Evolutionary conservation across 2,113 vertebrate genomes (phyloP).

Genomic region (Chauna torquata): DNA sequence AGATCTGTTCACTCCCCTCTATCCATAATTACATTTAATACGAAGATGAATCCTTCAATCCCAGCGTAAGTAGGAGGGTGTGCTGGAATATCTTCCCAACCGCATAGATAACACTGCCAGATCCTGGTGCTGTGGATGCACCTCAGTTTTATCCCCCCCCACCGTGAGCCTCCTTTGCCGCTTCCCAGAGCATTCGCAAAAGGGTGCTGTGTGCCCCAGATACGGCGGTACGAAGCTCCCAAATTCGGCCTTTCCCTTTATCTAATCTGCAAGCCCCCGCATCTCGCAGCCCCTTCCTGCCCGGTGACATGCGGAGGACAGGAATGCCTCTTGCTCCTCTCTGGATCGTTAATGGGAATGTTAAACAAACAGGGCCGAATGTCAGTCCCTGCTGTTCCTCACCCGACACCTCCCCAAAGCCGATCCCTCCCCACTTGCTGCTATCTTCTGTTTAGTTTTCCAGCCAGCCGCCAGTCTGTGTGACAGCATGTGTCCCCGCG

Average conservation of each 20-base stretch:
- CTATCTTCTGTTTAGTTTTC: constrained; percentile 57
- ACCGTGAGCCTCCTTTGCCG: rapidly evolving
- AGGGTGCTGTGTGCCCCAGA: background rate
- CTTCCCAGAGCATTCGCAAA: background rate
- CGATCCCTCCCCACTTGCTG: background rate
- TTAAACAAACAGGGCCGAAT: constrained; percentile 57
- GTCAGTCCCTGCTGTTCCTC: constrained; percentile 61
- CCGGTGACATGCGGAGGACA: constrained; percentile 26
- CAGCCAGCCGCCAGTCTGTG: background rate
- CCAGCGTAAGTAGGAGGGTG: rapidly evolving
- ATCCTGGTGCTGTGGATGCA: background rate
- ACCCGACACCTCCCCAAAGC: constrained; percentile 52
- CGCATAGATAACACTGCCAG: rapidly evolving
- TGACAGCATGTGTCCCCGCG: background rate
- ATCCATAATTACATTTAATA: rapidly evolving
- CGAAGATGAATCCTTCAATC: background rate
- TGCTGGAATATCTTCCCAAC: background rate
- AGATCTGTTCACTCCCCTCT: background rate
- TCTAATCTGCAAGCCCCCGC: constrained; percentile 45
- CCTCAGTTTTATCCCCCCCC: background rate
- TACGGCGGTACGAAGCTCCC: background rate
- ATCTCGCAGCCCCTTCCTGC: constrained; percentile 53
- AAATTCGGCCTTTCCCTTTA: constrained; percentile 45
- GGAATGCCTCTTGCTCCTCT: constrained; percentile 53
- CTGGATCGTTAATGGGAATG: constrained; percentile 39